Percentiles rank a stretch among this genome's conserved stretches.
These are phyloP conservation scores for Engraulis encrasicolus DNA, from an alignment of 2,113 vertebrate species.

Conservation along the genomic window DNA sequence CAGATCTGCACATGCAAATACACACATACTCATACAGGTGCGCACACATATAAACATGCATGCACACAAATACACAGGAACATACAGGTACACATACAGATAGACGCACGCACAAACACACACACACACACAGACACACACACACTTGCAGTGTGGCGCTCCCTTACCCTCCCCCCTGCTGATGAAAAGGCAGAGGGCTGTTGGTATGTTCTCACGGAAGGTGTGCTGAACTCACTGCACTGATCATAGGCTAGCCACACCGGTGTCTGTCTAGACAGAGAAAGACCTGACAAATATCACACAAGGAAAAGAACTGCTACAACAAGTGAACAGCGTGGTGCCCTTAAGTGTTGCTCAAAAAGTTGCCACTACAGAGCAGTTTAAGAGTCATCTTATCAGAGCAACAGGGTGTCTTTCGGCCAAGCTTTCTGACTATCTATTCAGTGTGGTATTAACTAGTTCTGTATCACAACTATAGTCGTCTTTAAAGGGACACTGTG, in stretches of 20 bases:
- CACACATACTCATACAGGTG: not conserved
- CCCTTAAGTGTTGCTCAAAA: no score
- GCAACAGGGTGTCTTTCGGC: not conserved
- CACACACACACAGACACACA: not conserved
- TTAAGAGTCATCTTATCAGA: not conserved
- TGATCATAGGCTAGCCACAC: not conserved
- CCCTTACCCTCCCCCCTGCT: constrained; percentile 55
- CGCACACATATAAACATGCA: not conserved
- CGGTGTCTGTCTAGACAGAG: not conserved
- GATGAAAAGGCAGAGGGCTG: not conserved
- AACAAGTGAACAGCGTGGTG: not conserved
- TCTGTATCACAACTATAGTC: no score
- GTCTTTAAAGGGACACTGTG: no score
- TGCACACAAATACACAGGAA: not conserved
- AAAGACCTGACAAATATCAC: not conserved
- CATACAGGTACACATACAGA: no score
- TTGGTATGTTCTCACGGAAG: not conserved
- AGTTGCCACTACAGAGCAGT: not conserved
- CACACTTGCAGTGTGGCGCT: constrained; percentile 20
- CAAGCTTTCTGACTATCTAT: not conserved
- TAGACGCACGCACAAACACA: no score
- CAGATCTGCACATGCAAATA: not conserved
- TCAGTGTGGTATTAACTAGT: no score
- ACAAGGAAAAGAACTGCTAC: not conserved
- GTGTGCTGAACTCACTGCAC: not conserved